Evolutionary conservation across 2,888 invertebrate genomes (phyloP).

Genomic region (Lasioglossum calceatum): DNA sequence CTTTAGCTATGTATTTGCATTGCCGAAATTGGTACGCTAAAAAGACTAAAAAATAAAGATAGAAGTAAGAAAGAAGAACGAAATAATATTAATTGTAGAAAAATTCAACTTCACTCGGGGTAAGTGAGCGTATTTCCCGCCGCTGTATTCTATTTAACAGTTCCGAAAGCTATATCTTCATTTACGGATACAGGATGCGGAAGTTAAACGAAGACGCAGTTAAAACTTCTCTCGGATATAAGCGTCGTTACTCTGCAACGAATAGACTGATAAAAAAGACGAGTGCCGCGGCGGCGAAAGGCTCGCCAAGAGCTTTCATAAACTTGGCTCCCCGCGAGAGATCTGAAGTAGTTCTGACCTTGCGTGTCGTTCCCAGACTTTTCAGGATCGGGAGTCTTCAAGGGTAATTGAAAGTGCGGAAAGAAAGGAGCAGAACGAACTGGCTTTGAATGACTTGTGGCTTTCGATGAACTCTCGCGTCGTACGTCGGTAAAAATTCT

Average conservation of each 20-base stretch:
- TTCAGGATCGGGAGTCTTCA: conserved; percentile 21
- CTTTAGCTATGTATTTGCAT: too few relatives aligned
- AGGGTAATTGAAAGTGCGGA: conserved; percentile 31
- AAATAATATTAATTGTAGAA: not conserved
- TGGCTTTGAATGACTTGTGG: not conserved
- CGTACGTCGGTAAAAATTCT: not conserved
- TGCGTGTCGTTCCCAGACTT: conserved; percentile 53
- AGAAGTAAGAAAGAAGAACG: not conserved
- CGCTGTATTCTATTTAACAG: not conserved
- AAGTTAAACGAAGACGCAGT: not conserved
- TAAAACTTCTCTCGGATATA: not conserved
- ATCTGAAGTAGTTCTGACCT: conserved; percentile 52
- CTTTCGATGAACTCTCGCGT: conserved; percentile 22
- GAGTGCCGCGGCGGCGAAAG: not conserved
- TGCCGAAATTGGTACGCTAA: too few relatives aligned
- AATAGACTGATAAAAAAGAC: conserved; percentile 22
- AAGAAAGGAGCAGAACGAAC: not conserved
- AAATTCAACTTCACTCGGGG: not conserved
- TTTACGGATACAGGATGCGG: not conserved
- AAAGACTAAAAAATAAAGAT: too few relatives aligned
- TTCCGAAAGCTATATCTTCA: not conserved
- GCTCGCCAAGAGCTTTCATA: conserved; percentile 18
- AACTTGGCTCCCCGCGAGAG: conserved; percentile 20
- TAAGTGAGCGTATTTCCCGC: not conserved
- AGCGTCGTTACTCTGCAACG: not conserved